Percentiles rank a stretch among this genome's conserved stretches.
Evolutionary conservation across 2,888 invertebrate species (phyloP).

Genomic region (Leptopilina myrica): DNA sequence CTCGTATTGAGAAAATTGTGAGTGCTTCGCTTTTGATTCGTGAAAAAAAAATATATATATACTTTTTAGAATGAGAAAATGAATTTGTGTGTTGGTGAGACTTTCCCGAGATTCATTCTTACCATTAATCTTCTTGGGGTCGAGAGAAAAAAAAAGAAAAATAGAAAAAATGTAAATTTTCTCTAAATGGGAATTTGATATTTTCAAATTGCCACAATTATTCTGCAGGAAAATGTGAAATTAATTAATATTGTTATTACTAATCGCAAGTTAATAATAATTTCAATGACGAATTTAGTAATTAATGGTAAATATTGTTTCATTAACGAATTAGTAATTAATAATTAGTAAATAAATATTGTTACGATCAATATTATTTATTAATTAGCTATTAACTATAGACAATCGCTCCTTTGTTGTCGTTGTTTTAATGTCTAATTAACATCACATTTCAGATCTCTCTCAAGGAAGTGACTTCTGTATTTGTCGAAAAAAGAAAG

Average conservation of each 20-base stretch:
- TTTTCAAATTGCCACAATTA: too few species aligned
- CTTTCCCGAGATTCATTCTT: constrained; percentile 1
- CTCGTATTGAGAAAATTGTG: constrained; percentile 30
- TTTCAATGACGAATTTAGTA: too few species aligned
- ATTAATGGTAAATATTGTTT: too few species aligned
- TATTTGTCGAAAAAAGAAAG: neutral
- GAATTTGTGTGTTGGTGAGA: neutral
- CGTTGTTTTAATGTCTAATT: neutral
- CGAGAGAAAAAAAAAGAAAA: neutral
- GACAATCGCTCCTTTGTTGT: neutral
- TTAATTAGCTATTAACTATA: too few species aligned
- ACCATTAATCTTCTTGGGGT: neutral
- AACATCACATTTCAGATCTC: neutral
- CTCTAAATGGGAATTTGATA: neutral
- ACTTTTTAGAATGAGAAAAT: constrained; percentile 18
- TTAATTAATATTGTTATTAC: too few species aligned
- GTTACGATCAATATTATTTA: too few species aligned
- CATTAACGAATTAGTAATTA: too few species aligned
- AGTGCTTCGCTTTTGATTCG: constrained; percentile 28
- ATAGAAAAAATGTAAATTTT: neutral
- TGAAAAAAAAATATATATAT: neutral
- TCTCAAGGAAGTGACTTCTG: neutral
- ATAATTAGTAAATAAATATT: too few species aligned
- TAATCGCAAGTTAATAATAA: too few species aligned
- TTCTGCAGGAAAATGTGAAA: too few species aligned